Evolutionary conservation across 2,888 invertebrate genomes (phyloP), one percentile per base, ranked within the genome.

Genomic region (Lingula anatina): DNA sequence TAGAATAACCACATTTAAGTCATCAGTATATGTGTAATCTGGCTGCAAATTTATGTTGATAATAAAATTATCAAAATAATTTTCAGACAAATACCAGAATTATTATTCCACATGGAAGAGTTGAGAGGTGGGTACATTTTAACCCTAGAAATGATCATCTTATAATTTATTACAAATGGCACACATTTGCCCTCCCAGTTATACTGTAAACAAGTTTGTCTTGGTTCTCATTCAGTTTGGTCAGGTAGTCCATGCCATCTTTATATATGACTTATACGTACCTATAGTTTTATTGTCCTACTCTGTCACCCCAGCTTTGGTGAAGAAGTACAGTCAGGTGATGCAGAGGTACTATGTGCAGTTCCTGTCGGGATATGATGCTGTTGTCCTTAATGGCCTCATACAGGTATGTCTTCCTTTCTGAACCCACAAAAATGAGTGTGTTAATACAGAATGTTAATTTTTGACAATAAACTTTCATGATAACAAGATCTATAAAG

Each of bases 61-160:
- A n/a, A n/a, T n/a, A n/a, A n/a, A n/a, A n/a, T n/a, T n/a, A n/a
- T 31, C 31, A 12, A 15, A 31, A 12, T 31, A 12, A 12, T 46
- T 64, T 64, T 27, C 64, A 75, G 96, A 48, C 96, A 96, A 73
- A 81, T 99, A 39, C 97, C 99, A 1, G 99, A 99, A 77, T 80
- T 99, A 40, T 80, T 99, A 7, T 99, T 97, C 72, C 95, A 97
- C 71, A 96, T 99, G 87, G 95, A 97, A 75, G 99, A 99, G 77
- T 78, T 99, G 45, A 83, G 97, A 66, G 91, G 74, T 74, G 54
- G 50, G 57, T 49, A 12, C 15, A 15, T 31, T 31, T 31, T 31
- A 15, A n/a, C n/a, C n/a, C n/a, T n/a, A n/a, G n/a, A n/a, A n/a
- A n/a, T n/a, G n/a, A n/a, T n/a, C n/a, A n/a, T n/a, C n/a, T n/a